Percentiles rank a stretch among this genome's conserved stretches.
Conservation (phyloP, 1,140 invertebrate genomes). For the Globodera rostochiensis region DNA sequence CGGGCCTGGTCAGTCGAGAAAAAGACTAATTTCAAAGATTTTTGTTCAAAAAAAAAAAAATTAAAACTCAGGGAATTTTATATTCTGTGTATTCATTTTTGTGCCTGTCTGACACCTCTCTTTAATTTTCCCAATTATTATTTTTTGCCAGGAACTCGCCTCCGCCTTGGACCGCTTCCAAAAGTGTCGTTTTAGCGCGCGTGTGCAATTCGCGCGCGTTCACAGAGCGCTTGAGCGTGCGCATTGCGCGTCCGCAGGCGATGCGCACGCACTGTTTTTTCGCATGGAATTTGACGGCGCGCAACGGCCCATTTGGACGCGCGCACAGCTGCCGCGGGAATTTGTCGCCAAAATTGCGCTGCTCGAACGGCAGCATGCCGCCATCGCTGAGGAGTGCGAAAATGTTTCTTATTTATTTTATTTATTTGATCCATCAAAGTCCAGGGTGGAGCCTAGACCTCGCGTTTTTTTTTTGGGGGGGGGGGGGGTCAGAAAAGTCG, state of each 20-base stretch:
- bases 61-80: not conserved
- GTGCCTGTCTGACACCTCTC: not conserved
- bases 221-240: not conserved
- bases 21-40: too few relatives aligned
- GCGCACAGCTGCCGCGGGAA: conserved; percentile 9
- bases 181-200: conserved; percentile 1
- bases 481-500: too few relatives aligned
- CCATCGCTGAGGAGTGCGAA: conserved; percentile 30
- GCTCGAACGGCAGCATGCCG: conserved; percentile 17
- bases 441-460: too few relatives aligned
- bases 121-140: not conserved
- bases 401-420: conserved; percentile 2
- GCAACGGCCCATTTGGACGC: conserved; percentile 32
- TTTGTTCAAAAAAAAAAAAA: not conserved
- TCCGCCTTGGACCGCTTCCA: conserved; percentile 20
- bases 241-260: not conserved
- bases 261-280: conserved; percentile 27
- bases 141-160: conserved; percentile 28
- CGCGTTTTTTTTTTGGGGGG: not conserved
- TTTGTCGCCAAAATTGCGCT: conserved; percentile 18
- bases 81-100: not conserved
- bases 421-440: too few relatives aligned
- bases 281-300: conserved; percentile 13
- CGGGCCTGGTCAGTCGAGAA: too few relatives aligned
- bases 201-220: not conserved